Conservation (phyloP, 2,113 vertebrate species). For the Natator depressus region DNA sequence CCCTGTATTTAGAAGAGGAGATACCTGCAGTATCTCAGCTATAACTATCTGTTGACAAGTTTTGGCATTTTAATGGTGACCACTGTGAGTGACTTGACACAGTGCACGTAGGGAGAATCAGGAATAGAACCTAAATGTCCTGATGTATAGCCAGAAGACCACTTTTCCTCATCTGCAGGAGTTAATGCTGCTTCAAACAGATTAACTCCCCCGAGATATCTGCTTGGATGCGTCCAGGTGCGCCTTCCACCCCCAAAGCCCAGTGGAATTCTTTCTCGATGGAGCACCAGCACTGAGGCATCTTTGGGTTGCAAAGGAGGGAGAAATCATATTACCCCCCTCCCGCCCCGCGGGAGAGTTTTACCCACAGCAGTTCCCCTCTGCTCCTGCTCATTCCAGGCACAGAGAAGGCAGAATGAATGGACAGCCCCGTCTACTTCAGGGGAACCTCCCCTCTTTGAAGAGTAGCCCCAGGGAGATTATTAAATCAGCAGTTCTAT, state of each 20-base stretch:
- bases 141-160: background rate
- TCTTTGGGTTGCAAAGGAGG: background rate
- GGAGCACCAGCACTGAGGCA: background rate
- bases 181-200: background rate
- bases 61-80: background rate
- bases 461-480: background rate
- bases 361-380: background rate
- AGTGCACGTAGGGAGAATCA: background rate
- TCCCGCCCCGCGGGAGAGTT: fast-evolving
- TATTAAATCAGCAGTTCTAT: slow-evolving; percentile 19
- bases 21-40: background rate
- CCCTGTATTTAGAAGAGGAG: background rate
- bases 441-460: background rate
- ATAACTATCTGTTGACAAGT: background rate
- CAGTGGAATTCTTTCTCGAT: background rate
- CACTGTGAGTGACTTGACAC: background rate
- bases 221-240: background rate
- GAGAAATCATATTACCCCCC: background rate
- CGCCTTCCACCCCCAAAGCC: background rate
- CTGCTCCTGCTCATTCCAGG: background rate
- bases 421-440: fast-evolving
- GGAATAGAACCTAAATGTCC: background rate
- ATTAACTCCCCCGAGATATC: background rate
- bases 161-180: background rate
- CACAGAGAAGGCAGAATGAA: fast-evolving